Conservation (phyloP, 2,888 invertebrate genomes). For the Venusia cambrica region DNA sequence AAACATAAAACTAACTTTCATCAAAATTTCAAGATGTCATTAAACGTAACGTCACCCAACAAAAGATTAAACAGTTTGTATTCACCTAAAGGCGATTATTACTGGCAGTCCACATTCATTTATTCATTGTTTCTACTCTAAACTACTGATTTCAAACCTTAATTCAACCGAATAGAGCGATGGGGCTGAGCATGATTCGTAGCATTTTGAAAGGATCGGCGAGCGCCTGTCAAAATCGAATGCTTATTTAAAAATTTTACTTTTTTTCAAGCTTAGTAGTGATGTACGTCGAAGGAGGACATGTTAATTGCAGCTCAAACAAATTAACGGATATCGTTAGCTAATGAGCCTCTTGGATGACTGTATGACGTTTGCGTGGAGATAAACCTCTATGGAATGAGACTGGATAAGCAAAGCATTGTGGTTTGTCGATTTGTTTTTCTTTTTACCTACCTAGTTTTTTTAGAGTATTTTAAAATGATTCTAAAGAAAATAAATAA, state of each 20-base stretch:
- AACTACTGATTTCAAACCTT: slow-evolving; percentile 35
- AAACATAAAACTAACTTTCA: no score
- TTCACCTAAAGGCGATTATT: slow-evolving; percentile 44
- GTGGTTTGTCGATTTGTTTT: no score
- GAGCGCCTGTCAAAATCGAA: slow-evolving; percentile 42
- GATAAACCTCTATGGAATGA: slow-evolving; percentile 23
- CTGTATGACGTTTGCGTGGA: slow-evolving; percentile 20
- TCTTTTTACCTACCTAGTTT: no score
- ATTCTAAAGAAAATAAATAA: no score
- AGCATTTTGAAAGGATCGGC: slow-evolving; percentile 39
- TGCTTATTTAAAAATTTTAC: slow-evolving; percentile 29
- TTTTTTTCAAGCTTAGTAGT: slow-evolving; percentile 36
- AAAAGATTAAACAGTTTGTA: slow-evolving; percentile 43
- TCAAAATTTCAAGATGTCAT: slow-evolving; percentile 40
- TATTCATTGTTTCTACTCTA: slow-evolving; percentile 22
- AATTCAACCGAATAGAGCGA: slow-evolving; percentile 33
- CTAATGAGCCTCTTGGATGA: slow-evolving; percentile 58
- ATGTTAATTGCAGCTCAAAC: slow-evolving; percentile 75
- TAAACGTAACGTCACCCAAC: slow-evolving; percentile 44
- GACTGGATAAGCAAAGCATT: slow-evolving; percentile 14
- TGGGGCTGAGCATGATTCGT: slow-evolving; percentile 29
- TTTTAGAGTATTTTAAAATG: no score
- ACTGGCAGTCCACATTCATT: slow-evolving; percentile 35
- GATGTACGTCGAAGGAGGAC: slow-evolving; percentile 57
- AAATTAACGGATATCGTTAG: slow-evolving; percentile 70